Conservation (phyloP, 1,140 invertebrate species). For the Drosophila melanica region DNA sequence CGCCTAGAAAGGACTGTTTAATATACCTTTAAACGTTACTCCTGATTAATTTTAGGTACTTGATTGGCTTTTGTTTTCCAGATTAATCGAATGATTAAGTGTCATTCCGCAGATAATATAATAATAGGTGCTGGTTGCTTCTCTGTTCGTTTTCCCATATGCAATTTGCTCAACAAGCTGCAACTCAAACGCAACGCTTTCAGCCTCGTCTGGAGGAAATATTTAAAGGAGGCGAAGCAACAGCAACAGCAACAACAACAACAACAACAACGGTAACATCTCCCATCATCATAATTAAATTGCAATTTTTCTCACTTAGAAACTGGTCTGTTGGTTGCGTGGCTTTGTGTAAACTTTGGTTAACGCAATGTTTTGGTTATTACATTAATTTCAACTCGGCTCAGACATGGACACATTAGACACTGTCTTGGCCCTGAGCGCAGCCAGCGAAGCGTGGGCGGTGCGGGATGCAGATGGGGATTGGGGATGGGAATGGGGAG, state of each 20-base stretch:
- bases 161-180: conserved; percentile 10
- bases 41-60: no score
- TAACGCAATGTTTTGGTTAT: conserved; percentile 62
- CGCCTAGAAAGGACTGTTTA: no score
- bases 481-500: conserved; percentile 14
- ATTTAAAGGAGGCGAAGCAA: no score
- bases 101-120: background rate
- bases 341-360: conserved; percentile 54
- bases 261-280: conserved; percentile 24
- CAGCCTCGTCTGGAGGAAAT: background rate
- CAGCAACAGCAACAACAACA: conserved; percentile 24
- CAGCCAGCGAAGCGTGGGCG: conserved; percentile 27
- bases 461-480: no score
- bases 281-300: conserved; percentile 70
- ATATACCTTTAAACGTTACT: no score
- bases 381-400: conserved; percentile 60
- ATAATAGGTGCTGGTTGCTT: no score
- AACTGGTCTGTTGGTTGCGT: conserved; percentile 44
- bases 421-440: conserved; percentile 21
- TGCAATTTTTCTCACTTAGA: conserved; percentile 75
- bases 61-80: background rate
- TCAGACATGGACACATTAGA: conserved; percentile 36
- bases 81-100: conserved; percentile 5
- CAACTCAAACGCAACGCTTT: conserved; percentile 1
- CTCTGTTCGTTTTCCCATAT: background rate